Evolutionary conservation across 35 echinoderm and acorn worm species (phyloP), one percentile per base, ranked within the genome.

Genomic region (Patiria miniata): DNA sequence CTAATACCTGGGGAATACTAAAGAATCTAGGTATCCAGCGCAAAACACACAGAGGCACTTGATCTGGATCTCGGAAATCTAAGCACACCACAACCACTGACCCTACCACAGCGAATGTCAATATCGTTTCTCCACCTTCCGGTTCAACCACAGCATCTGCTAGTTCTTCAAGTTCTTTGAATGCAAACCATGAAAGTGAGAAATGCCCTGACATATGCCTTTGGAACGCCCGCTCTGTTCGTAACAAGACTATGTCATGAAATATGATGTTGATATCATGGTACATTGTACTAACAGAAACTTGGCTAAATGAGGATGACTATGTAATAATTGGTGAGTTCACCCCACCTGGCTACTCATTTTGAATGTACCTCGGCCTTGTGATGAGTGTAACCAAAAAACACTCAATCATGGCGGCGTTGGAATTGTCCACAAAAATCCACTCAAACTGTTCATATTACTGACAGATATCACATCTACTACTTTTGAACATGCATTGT

Each of bases 401-500:
- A 59, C 5, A 59, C 56, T 12, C 18, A 59, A 59, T 8, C 12
- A 23, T 17, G 56, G 3, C 4, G 56, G 17, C 18, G 3, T 59
- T 17, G 56, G 17, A 8, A 2, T 21, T 23, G 18, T 12, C 5
- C 5, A 8, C 12, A 59, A 59, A 59, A 59, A 17, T 59, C 5
- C 1, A 59, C 12, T 21, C 26, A 21, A 59, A 21, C 56, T 59
- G 56, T 59, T 59, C 56, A 59, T 59, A 59, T 59, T 59, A 59
- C 56, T 4, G 26, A 59, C 56, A 21, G 56, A n/a, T 23, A 59
- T 8, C 18, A 59, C 3, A 59, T 59, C 26, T 4, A 59, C 56
- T 59, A 59, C 56, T 59, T 23, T 59, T 59, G 56, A 59, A 15
- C 18, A 59, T 59, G 56, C 56, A 59, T 59, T 59, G 56, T 59